Conservation (phyloP, 1,140 invertebrate species). For the Drosophila guanche region DNA sequence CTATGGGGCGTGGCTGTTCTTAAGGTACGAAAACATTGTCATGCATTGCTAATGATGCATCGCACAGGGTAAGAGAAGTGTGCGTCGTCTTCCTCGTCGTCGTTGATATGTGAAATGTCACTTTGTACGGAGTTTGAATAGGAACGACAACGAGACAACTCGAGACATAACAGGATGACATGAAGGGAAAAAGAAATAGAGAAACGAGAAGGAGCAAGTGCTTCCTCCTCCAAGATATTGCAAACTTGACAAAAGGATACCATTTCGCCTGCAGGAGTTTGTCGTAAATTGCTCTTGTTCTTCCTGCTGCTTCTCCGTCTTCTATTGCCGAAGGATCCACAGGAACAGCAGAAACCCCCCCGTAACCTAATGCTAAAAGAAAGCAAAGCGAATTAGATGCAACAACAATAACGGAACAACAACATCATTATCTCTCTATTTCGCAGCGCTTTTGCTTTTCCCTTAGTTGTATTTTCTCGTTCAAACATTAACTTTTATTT, state of each 20-base stretch:
- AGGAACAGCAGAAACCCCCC: constrained; percentile 18
- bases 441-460: constrained; percentile 5
- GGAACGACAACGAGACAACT: constrained; percentile 64
- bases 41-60: constrained; percentile 81
- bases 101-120: constrained; percentile 81
- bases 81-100: constrained; percentile 14
- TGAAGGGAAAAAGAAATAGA: constrained; percentile 9
- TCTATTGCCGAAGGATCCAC: constrained; percentile 36
- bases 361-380: constrained; percentile 60
- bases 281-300: constrained; percentile 70
- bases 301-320: constrained; percentile 23
- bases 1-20: constrained; percentile 33
- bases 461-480: constrained; percentile 58
- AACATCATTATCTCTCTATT: constrained; percentile 66
- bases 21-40: constrained; percentile 64
- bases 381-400: constrained; percentile 71
- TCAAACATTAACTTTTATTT: constrained; percentile 77
- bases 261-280: constrained; percentile 71
- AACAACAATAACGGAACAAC: constrained; percentile 35
- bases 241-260: constrained; percentile 73
- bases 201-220: neutral
- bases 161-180: constrained; percentile 33
- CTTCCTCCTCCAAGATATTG: constrained; percentile 42
- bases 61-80: constrained; percentile 16
- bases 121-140: constrained; percentile 77